Base-by-base conservation (phyloP, 2,797 vertebrate species). In the Bufotes viridis region DNA sequence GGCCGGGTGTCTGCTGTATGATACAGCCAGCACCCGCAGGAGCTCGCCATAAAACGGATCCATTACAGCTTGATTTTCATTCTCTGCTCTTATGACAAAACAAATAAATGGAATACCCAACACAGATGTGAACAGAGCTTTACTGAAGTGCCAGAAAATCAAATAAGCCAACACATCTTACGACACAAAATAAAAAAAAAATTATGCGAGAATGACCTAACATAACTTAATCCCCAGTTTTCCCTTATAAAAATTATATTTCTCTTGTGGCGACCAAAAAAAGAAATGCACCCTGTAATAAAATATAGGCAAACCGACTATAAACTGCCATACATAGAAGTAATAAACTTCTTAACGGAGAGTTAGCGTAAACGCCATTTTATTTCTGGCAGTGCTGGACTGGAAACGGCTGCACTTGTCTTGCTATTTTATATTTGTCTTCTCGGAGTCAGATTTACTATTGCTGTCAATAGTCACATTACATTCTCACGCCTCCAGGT, bases 401-500 rank as follows among this genome's bases (percentile, higher is more conserved):
- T 24, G 67, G 51, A 65, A 82, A 17, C 29, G 20, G 11, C 34
- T 24, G 53, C 34, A 10, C 61, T 15, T 17, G 51, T 82, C 81
- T 22, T 26, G 17, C 24, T 53, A 22, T 69, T 82, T 53, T 69
- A 82, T 69, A 69, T 69, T 82, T 51, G 63, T 82, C 63, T 82
- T n/a, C 63, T 26, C 22, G 14, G 6, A 80, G 34, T 15, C 61
- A 63, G 22, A n/a, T 60, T 84, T 84, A 75, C 13, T 75, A 75
- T 70, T 57, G 53, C 63, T 34, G 65, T 67, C 81, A 70, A 57
- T 67, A 67, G 42, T 49, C 63, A 26, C 10, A 51, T 69, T 78
- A 80, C 67, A 72, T 53, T 84, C 78, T 58, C 24, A 24, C 55
- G 49, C 53, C 55, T 79, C 26, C 26, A 60, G 8, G 70, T 75